Evolutionary conservation across 2,113 vertebrate genomes (phyloP).

Genomic region (Collichthys lucidus): DNA sequence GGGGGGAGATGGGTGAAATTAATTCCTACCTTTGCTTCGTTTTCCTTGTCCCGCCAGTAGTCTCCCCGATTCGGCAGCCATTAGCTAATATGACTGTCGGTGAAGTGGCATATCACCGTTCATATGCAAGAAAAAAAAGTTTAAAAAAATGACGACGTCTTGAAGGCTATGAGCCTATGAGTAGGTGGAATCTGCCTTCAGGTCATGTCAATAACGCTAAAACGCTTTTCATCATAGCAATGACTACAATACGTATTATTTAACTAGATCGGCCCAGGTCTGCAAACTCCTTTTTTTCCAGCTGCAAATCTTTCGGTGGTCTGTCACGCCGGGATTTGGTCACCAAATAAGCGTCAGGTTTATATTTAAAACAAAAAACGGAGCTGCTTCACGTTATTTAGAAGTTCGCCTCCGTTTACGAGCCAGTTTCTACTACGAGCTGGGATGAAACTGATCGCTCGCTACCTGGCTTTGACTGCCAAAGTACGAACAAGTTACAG

Average conservation of each 20-base stretch:
- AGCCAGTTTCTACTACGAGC: conserved; percentile 17
- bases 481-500: conserved; percentile 53
- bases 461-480: conserved; percentile 55
- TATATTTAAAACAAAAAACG: conserved; percentile 1
- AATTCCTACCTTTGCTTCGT: conserved; percentile 87
- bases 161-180: conserved; percentile 68
- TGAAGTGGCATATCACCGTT: conserved; percentile 86
- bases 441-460: conserved; percentile 32
- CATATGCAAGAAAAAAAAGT: conserved; percentile 84
- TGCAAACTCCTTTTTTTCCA: conserved; percentile 67
- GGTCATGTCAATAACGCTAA: conserved; percentile 65
- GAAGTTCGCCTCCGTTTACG: conserved; percentile 15
- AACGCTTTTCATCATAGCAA: conserved; percentile 48
- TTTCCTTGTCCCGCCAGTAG: conserved; percentile 89
- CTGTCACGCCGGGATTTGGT: conserved; percentile 85
- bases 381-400: conserved; percentile 29
- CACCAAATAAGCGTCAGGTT: conserved; percentile 70
- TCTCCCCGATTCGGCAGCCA: conserved; percentile 89
- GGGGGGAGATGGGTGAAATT: conserved; percentile 80
- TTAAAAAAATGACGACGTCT: conserved; percentile 79
- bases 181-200: conserved; percentile 71
- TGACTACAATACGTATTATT: conserved; percentile 27
- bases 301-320: conserved; percentile 73
- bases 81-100: conserved; percentile 86
- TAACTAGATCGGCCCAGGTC: conserved; percentile 74